Evolutionary conservation across 2,888 invertebrate species (phyloP).

Genomic region (Lacanobia oleracea): DNA sequence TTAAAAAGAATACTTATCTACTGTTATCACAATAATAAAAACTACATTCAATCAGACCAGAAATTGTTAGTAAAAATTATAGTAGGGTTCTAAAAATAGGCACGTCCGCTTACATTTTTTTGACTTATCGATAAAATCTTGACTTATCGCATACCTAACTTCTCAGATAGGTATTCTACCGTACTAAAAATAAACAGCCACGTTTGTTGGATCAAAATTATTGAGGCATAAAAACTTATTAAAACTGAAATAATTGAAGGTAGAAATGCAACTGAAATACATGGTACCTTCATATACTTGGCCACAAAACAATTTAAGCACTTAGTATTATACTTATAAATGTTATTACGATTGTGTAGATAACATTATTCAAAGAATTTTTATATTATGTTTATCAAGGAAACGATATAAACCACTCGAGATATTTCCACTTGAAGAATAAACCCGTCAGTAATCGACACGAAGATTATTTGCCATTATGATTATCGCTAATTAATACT

Average conservation of each 20-base stretch:
- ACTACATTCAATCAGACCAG: neutral
- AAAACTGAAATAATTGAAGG: neutral
- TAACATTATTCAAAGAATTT: constrained; percentile 67
- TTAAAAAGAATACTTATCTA: neutral
- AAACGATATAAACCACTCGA: constrained; percentile 77
- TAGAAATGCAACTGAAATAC: neutral
- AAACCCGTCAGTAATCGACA: constrained; percentile 81
- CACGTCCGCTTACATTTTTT: constrained; percentile 1
- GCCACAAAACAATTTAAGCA: constrained; percentile 23
- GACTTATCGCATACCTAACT: constrained; percentile 33
- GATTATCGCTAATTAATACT: constrained; percentile 88
- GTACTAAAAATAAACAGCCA: constrained; percentile 16
- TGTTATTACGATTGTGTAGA: constrained; percentile 52
- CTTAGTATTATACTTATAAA: constrained; percentile 33
- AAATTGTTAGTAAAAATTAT: neutral
- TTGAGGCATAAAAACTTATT: neutral
- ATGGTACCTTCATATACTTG: neutral
- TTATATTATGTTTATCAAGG: constrained; percentile 71
- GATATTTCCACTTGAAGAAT: constrained; percentile 79
- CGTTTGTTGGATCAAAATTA: neutral
- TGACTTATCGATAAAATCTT: constrained; percentile 36
- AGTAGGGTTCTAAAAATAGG: constrained; percentile 32
- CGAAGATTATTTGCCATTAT: constrained; percentile 82
- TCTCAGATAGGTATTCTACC: constrained; percentile 20
- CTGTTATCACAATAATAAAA: neutral